Evolutionary conservation across 2,113 vertebrate species (phyloP).

Genomic region (Myiopsitta monachus): DNA sequence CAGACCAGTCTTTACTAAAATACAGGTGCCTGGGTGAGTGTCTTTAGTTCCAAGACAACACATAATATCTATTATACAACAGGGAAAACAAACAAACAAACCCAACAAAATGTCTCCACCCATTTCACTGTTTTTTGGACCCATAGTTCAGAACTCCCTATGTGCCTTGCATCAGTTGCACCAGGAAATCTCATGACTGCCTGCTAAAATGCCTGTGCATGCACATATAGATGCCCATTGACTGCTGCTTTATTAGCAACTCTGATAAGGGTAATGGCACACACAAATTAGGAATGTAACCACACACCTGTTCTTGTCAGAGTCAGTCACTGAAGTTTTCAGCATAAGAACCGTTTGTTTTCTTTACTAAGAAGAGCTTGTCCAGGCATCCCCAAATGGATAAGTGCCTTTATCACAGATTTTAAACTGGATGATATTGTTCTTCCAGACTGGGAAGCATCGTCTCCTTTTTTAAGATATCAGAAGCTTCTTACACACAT

Average conservation of each 20-base stretch:
- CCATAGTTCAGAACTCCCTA: rapidly evolving
- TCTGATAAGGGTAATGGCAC: rapidly evolving
- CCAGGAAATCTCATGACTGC: background rate
- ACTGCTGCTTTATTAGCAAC: background rate
- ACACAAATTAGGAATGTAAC: background rate
- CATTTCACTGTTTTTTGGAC: background rate
- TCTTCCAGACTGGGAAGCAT: background rate
- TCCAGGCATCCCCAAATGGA: background rate
- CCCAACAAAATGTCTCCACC: background rate
- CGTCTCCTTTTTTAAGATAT: background rate
- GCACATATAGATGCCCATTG: background rate
- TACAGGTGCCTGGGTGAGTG: background rate
- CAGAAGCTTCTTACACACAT: background rate
- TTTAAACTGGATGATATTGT: background rate
- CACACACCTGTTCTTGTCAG: background rate
- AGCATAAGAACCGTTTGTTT: rapidly evolving
- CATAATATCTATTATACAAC: background rate
- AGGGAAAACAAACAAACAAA: background rate
- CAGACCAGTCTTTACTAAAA: background rate
- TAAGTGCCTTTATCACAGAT: background rate
- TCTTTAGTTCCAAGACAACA: background rate
- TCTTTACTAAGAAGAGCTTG: background rate
- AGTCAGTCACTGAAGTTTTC: background rate
- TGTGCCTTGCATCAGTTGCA: background rate
- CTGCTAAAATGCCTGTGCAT: background rate